Base-by-base conservation (phyloP, 2,888 invertebrate species). In the Thyatira batis region DNA sequence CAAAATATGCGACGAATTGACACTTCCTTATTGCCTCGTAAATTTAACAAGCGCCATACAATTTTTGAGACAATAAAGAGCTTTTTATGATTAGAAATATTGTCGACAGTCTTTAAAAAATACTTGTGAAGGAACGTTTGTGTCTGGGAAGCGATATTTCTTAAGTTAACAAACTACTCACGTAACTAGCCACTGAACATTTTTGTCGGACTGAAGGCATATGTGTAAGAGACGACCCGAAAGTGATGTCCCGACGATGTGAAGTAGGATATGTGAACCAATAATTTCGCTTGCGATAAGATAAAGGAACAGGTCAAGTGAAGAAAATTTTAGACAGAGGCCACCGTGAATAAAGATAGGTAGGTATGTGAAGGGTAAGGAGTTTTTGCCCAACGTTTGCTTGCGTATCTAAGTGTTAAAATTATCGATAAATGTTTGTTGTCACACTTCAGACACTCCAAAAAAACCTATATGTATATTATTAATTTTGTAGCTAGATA, bases 11-110 rank as follows among this genome's bases (percentile, higher is more conserved):
- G 73, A 74, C 70, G 77, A 77, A 79, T 80, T 68, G 80, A 84
- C 84, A 89, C 86, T 92, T 92, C 92, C 92, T 92, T 90, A 90
- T 91, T 90, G 87, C 82, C 57, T 78, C 87, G 75, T 91, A 92
- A 91, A 91, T 89, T 83, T 78, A 67, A 81, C 81, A 76, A 80
- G 79, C 69, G 78, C 72, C 80, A 74, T 77, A 82, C 73, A 82
- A 76, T 77, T 72, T 67, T 71, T 57, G 56, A 71, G 65, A 76
- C 75, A 78, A 74, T 72, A 73, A 73, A 55, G 55, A 54, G 56
- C 69, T 77, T 78, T 79, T 76, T 73, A n/a, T n/a, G 61, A 64
- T 65, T 57, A 52, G 61, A 65, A 73, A 69, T 65, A 68, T 67
- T 64, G 58, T 70, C 61, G 69, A 61, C 67, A 66, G 65, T 61